Conservation (phyloP, 2,888 invertebrate species). For the Dugesia japonica region DNA sequence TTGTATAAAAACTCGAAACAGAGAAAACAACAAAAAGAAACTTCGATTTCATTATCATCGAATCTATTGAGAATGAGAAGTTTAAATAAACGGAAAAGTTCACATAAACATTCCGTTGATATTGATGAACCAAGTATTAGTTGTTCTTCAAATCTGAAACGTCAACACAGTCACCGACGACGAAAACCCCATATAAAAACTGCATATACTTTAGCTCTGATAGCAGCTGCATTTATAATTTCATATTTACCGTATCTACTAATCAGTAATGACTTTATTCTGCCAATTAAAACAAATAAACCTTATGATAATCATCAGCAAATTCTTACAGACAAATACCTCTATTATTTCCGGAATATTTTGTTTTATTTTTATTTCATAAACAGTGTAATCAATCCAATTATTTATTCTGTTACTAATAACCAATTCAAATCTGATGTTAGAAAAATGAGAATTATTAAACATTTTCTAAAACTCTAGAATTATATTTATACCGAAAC, state of each 20-base stretch:
- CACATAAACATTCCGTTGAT: neutral
- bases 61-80: neutral
- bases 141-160: neutral
- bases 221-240: constrained; percentile 39
- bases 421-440: neutral
- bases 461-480: neutral
- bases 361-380: constrained; percentile 3
- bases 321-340: neutral
- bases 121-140: neutral
- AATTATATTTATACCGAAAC: too few species aligned
- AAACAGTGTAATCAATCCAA: constrained; percentile 4
- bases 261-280: neutral
- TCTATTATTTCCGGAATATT: neutral
- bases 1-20: neutral
- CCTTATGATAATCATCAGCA: neutral
- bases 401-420: neutral
- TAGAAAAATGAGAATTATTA: neutral
- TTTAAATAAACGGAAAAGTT: constrained; percentile 3
- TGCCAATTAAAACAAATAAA: neutral
- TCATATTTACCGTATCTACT: constrained; percentile 40
- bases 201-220: constrained; percentile 39
- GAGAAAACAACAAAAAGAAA: neutral
- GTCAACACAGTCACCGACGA: neutral
- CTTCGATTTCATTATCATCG: neutral
- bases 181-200: constrained; percentile 37